A percentile compares a stretch with the other conserved stretches of the same genome.
phyloP scores from a whole-genome alignment of 2,797 vertebrate species.

The Chromis chromis region DNA sequence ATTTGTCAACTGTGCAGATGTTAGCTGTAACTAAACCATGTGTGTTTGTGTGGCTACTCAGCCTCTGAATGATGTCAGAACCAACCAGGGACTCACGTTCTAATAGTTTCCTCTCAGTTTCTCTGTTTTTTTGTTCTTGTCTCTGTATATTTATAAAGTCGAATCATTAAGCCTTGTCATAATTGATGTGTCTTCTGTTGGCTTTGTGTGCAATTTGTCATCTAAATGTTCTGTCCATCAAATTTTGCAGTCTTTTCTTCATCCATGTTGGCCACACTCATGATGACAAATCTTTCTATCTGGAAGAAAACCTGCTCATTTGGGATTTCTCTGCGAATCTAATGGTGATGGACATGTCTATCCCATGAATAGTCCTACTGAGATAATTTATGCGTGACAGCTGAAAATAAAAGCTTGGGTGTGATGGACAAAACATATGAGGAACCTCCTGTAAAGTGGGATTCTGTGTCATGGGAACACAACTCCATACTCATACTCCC shows the following conservation, averaged over 20 bases:
- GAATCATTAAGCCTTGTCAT: too few relatives aligned
- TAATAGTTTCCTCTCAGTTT: background rate
- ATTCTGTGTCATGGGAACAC: constrained; percentile 46
- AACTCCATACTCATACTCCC: constrained; percentile 23
- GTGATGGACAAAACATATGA: constrained; percentile 71
- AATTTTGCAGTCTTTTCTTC: too few relatives aligned
- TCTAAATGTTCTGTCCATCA: too few relatives aligned
- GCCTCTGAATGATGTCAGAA: background rate
- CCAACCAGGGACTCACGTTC: background rate
- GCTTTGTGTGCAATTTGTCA: too few relatives aligned
- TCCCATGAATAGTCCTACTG: constrained; percentile 16
- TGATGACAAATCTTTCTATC: too few relatives aligned
- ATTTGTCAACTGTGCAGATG: background rate
- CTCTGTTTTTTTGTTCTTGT: background rate
- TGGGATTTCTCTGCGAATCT: too few relatives aligned
- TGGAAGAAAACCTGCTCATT: too few relatives aligned
- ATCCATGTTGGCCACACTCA: too few relatives aligned
- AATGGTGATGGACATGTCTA: too few relatives aligned
- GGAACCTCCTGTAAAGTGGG: constrained; percentile 9
- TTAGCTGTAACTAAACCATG: background rate
- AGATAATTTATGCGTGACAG: constrained; percentile 58
- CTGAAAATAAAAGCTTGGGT: constrained; percentile 25
- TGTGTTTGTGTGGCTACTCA: background rate
- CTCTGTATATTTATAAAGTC: too few relatives aligned
- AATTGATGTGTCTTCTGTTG: too few relatives aligned